These are phyloP conservation scores for Molossus molossus DNA, from an alignment of 2,797 vertebrate genomes.

Conservation along the genomic window DNA sequence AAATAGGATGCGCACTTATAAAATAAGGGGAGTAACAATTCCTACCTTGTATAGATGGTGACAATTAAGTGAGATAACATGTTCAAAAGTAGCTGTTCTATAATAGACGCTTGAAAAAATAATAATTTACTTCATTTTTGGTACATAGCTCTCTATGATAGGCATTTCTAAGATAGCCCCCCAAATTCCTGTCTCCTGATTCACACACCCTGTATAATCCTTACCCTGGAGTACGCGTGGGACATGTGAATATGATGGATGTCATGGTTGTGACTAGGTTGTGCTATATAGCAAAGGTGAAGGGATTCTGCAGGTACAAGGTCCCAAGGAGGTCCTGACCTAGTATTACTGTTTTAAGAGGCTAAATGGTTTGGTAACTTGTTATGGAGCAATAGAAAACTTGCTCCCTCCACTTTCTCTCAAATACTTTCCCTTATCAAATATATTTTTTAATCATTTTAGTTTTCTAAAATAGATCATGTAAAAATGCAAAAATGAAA, in stretches of 20 bases:
- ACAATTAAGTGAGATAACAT: not conserved
- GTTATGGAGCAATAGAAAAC: not conserved
- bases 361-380: not conserved
- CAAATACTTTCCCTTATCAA: not conserved
- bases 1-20: not conserved
- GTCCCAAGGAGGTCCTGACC: not conserved
- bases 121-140: not conserved
- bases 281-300: not conserved
- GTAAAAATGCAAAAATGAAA: slow-evolving; percentile 16
- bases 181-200: not conserved
- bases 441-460: slow-evolving; percentile 25
- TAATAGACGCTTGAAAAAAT: not conserved
- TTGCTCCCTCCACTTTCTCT: not conserved
- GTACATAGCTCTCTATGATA: not conserved
- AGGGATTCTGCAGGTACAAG: not conserved
- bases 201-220: not conserved
- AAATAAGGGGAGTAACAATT: not conserved
- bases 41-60: not conserved
- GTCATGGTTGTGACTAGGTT: not conserved
- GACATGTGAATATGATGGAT: not conserved
- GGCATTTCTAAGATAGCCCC: not conserved
- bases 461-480: not conserved
- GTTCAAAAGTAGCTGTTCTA: not conserved
- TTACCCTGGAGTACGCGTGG: not conserved
- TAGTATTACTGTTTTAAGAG: not conserved